Evolutionary conservation across 64 coral and sea anemone species (phyloP).

Genomic region (Actinia tenebrosa): DNA sequence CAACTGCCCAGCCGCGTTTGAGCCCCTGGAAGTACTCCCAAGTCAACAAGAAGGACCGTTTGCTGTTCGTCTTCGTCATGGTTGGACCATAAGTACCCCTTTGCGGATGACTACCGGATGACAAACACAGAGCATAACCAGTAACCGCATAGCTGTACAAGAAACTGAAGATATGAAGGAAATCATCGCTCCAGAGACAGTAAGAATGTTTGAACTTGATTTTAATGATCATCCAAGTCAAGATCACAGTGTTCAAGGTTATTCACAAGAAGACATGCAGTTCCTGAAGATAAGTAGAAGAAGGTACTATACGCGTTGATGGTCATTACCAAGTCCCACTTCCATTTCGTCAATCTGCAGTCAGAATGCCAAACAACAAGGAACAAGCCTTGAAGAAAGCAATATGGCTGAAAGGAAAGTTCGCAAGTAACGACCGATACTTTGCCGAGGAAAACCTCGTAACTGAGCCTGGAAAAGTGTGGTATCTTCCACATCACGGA

Average conservation of each 20-base stretch:
- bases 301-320: background rate
- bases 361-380: constrained; percentile 31
- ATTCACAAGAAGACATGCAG: constrained; percentile 7
- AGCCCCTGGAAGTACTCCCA: constrained; percentile 57
- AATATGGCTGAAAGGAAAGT: constrained; percentile 27
- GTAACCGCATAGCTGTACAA: constrained; percentile 46
- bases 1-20: constrained; percentile 62
- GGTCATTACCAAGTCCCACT: constrained; percentile 51
- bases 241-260: background rate
- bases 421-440: constrained; percentile 3
- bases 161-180: constrained; percentile 25
- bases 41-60: constrained; percentile 58
- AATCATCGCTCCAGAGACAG: constrained; percentile 18
- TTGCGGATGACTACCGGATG: background rate
- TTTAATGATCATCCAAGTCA: constrained; percentile 28
- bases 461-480: constrained; percentile 19
- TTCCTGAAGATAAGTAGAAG: background rate
- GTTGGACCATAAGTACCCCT: constrained; percentile 55
- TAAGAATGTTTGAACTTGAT: constrained; percentile 50
- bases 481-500: constrained; percentile 52
- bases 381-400: constrained; percentile 23
- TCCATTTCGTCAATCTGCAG: constrained; percentile 37
- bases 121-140: background rate
- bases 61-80: constrained; percentile 56
- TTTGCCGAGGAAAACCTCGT: background rate